phyloP scores from a whole-genome alignment of 2,888 invertebrate species.

The Eupithecia insigniata region DNA sequence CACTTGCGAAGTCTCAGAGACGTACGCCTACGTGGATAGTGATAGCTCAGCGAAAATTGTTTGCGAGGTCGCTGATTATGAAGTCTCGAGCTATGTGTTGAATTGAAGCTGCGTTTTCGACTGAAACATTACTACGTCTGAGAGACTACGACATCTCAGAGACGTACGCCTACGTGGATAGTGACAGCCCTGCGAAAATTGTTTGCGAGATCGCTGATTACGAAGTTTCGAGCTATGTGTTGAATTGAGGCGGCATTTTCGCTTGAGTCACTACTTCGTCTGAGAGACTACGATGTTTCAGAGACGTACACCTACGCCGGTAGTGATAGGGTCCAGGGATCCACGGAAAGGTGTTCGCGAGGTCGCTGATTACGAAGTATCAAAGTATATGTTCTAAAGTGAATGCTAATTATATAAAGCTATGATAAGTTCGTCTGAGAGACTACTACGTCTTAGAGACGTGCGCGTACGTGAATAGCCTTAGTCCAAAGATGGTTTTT shows the following conservation, averaged over 20 bases:
- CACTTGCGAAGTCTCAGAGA: conserved; percentile 2
- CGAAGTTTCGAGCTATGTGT: background rate
- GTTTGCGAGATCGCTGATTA: conserved; percentile 3
- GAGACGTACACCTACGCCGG: background rate
- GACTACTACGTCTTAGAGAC: background rate
- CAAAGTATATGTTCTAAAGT: too few relatives aligned
- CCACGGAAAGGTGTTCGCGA: background rate
- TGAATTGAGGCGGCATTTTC: background rate
- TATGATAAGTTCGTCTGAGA: background rate
- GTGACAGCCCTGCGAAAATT: background rate
- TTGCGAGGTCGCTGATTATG: conserved; percentile 6
- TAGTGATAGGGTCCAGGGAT: too few relatives aligned
- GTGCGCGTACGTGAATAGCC: background rate
- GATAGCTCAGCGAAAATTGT: background rate
- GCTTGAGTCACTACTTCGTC: background rate
- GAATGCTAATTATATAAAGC: too few relatives aligned
- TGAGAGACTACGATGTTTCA: background rate
- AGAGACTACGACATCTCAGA: background rate
- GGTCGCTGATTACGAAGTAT: conserved; percentile 1
- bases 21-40: conserved; percentile 4
- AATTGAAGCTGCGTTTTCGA: background rate
- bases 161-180: conserved; percentile 6
- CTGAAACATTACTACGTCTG: too few relatives aligned
- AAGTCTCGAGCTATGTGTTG: background rate
- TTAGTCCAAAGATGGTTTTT: background rate